phyloP scores from a whole-genome alignment of 2,888 invertebrate species.

The Cerastoderma edule region DNA sequence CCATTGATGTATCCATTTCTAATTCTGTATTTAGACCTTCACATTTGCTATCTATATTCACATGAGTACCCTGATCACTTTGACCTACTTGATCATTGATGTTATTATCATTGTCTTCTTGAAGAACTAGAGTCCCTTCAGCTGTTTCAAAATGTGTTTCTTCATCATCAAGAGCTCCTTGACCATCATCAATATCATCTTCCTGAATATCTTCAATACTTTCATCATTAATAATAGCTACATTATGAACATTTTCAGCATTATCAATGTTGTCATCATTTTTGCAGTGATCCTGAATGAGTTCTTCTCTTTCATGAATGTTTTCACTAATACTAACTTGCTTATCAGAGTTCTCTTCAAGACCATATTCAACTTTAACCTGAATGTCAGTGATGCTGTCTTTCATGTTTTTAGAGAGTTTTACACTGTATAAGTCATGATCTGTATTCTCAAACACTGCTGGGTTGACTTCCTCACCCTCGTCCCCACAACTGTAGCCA shows the following conservation, averaged over 20 bases:
- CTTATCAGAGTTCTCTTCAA: not conserved
- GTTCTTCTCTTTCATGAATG: not conserved
- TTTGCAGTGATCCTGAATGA: not conserved
- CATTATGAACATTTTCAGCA: not conserved
- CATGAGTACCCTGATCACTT: too few species aligned
- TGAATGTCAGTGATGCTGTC: not conserved
- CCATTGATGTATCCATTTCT: too few species aligned
- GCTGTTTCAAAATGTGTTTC: too few species aligned
- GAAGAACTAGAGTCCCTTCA: too few species aligned
- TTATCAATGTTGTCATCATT: not conserved
- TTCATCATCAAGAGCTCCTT: too few species aligned
- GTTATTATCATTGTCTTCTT: too few species aligned
- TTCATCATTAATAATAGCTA: not conserved
- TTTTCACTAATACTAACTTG: not conserved
- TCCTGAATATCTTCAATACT: too few species aligned
- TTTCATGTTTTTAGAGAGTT: not conserved
- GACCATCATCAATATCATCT: too few species aligned
- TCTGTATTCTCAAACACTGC: conserved; percentile 10
- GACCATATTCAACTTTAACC: not conserved
- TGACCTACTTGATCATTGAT: too few species aligned
- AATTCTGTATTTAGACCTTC: too few species aligned
- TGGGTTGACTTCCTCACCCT: not conserved
- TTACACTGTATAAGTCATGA: conserved; percentile 31
- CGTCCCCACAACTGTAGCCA: not conserved
- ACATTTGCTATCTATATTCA: too few species aligned